Evolutionary conservation across 2,888 invertebrate species (phyloP).

Genomic region (Timema podura): DNA sequence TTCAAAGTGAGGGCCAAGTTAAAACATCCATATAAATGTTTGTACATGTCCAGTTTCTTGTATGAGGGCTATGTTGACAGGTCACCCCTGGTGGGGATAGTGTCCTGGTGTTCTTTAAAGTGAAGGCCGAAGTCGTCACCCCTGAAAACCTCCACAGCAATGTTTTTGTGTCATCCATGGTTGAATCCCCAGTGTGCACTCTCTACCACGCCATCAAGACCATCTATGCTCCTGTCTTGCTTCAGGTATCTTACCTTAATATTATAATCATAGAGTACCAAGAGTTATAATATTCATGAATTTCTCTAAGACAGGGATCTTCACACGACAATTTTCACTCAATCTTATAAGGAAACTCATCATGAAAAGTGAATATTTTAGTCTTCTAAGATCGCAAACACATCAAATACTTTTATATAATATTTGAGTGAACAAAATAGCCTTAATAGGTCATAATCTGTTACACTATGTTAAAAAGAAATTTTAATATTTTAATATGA

Average conservation of each 20-base stretch:
- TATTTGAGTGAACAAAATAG: too few species aligned
- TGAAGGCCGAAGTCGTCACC: slow-evolving; percentile 52
- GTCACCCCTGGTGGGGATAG: slow-evolving; percentile 43
- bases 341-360: too few species aligned
- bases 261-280: not conserved
- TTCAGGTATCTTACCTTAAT: slow-evolving; percentile 39
- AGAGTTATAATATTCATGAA: not conserved
- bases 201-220: slow-evolving; percentile 59
- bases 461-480: too few species aligned
- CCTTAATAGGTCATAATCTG: too few species aligned
- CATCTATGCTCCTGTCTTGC: slow-evolving; percentile 51
- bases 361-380: too few species aligned
- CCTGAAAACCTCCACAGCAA: slow-evolving; percentile 54
- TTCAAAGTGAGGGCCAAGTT: too few species aligned
- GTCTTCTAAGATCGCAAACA: too few species aligned
- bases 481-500: too few species aligned
- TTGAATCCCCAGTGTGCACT: slow-evolving; percentile 55
- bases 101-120: slow-evolving; percentile 59
- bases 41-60: too few species aligned
- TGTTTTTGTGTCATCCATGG: slow-evolving; percentile 56
- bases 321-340: too few species aligned
- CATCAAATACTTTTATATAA: too few species aligned
- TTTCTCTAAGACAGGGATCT: not conserved
- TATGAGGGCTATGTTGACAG: slow-evolving; percentile 35
- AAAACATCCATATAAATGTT: too few species aligned